A percentile compares a stretch with the other conserved stretches of the same genome.
Conservation (phyloP, 2,888 invertebrate species). For the Horisme vitalbata region DNA sequence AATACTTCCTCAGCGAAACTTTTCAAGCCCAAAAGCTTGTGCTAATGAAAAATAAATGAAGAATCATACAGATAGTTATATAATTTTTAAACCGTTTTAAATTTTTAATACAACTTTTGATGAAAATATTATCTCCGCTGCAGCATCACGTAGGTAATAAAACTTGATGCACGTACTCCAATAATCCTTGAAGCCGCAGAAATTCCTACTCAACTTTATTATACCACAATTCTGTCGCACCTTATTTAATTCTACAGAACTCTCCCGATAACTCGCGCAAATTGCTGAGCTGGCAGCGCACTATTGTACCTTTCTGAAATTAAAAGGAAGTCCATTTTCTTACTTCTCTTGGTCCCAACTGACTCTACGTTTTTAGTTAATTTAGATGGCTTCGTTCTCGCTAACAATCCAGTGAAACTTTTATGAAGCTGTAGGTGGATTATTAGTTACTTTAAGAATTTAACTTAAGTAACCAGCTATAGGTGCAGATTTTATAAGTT, state of each 20-base stretch:
- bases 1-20: no score
- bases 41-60: no score
- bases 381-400: conserved; percentile 46
- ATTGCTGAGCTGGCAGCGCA: conserved; percentile 53
- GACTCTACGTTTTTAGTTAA: conserved; percentile 47
- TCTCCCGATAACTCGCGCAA: conserved; percentile 55
- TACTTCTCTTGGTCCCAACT: conserved; percentile 44
- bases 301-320: conserved; percentile 57
- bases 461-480: conserved; percentile 29
- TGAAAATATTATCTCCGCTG: conserved; percentile 6
- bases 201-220: conserved; percentile 44
- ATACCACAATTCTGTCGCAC: conserved; percentile 42
- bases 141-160: conserved; percentile 24
- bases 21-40: no score
- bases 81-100: no score
- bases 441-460: conserved; percentile 22
- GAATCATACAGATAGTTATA: no score
- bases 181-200: conserved; percentile 24
- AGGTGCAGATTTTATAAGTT: conserved; percentile 29
- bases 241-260: conserved; percentile 60
- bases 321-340: conserved; percentile 63
- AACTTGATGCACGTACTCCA: conserved; percentile 16
- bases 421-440: conserved; percentile 38
- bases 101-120: background rate
- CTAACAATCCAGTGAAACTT: conserved; percentile 39